Evolutionary conservation across 2,113 vertebrate species (phyloP).

Genomic region (Sorex fumeus): DNA sequence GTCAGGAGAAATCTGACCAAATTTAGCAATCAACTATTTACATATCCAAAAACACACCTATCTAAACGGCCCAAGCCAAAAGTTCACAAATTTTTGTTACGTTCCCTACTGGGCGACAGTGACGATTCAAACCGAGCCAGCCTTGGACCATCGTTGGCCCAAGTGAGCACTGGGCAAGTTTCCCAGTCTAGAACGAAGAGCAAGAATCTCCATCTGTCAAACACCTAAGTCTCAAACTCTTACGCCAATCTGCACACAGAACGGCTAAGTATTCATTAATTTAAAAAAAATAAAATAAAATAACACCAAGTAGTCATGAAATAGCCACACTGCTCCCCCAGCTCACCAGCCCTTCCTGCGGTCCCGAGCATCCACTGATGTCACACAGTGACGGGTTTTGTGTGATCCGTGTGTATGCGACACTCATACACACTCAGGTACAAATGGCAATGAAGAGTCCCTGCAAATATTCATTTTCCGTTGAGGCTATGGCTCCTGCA

Average conservation of each 20-base stretch:
- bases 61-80: constrained; percentile 86
- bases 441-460: constrained; percentile 90
- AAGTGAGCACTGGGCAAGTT: constrained; percentile 74
- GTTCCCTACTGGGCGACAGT: constrained; percentile 81
- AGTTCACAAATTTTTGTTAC: constrained; percentile 85
- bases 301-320: constrained; percentile 84
- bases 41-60: constrained; percentile 89
- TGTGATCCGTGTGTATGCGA: background rate
- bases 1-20: constrained; percentile 92
- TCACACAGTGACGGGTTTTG: constrained; percentile 87
- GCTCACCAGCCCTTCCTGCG: constrained; percentile 86
- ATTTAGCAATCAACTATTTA: constrained; percentile 88
- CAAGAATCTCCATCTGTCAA: constrained; percentile 85
- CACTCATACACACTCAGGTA: constrained; percentile 82
- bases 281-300: constrained; percentile 43
- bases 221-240: constrained; percentile 83
- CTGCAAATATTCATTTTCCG: constrained; percentile 89
- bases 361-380: constrained; percentile 82
- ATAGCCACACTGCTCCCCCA: constrained; percentile 85
- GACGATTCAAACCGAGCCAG: constrained; percentile 85
- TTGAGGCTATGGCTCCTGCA: constrained; percentile 91
- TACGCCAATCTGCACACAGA: constrained; percentile 86
- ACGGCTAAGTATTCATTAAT: constrained; percentile 84
- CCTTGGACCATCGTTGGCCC: constrained; percentile 85
- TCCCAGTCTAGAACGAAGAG: constrained; percentile 82